These are phyloP conservation scores for Drosophila chauvacae DNA, from an alignment of 1,140 invertebrate species.

Conservation along the genomic window DNA sequence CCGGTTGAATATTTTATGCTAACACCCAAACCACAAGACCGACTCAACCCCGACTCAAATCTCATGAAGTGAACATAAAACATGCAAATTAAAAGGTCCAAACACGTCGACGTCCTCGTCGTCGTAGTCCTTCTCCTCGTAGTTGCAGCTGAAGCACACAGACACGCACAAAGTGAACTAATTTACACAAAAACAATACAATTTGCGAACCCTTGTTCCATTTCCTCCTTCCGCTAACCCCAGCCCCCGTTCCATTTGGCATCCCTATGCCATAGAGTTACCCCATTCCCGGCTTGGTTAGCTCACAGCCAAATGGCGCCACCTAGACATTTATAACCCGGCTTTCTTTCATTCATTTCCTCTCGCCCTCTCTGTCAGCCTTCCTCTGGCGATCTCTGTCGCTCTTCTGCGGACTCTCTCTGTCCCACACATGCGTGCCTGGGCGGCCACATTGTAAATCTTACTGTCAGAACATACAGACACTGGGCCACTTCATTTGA, in stretches of 20 bases:
- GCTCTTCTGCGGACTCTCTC: neutral
- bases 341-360: conserved; percentile 30
- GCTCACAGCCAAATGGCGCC: conserved; percentile 75
- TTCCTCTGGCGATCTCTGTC: conserved; percentile 22
- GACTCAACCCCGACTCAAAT: conserved; percentile 67
- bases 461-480: conserved; percentile 72
- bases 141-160: conserved; percentile 49
- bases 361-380: neutral
- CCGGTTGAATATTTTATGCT: conserved; percentile 79
- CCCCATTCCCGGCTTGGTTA: conserved; percentile 65
- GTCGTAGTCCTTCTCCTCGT: conserved; percentile 4
- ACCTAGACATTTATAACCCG: conserved; percentile 76
- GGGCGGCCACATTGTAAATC: conserved; percentile 76
- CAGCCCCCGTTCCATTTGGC: conserved; percentile 36
- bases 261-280: conserved; percentile 27
- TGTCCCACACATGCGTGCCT: conserved; percentile 52
- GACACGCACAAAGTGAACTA: conserved; percentile 71
- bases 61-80: conserved; percentile 82
- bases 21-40: conserved; percentile 73
- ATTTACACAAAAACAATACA: conserved; percentile 83
- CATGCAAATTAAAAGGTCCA: conserved; percentile 82
- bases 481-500: conserved; percentile 65
- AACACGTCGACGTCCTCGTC: conserved; percentile 65
- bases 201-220: conserved; percentile 77
- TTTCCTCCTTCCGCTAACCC: conserved; percentile 2